Evolutionary conservation across 2,888 invertebrate species (phyloP), one percentile per base, ranked within the genome.

Genomic region (Chymomyza amoena): DNA sequence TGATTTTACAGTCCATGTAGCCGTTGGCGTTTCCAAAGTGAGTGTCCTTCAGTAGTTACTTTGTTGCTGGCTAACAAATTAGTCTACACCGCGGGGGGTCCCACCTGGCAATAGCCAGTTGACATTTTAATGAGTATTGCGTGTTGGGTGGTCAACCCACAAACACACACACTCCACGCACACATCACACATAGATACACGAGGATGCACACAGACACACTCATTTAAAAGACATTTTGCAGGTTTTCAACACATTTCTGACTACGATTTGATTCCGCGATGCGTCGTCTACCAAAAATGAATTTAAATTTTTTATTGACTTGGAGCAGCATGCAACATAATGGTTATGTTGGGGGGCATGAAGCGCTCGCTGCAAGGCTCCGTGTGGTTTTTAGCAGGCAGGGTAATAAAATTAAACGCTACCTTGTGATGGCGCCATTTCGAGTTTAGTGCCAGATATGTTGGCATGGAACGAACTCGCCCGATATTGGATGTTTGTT

Each of bases 381-480:
- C 18, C 16, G 54, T 20, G 54, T 59, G 68, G 69, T 68, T 68
- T 69, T 25, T 64, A 69, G 68, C 39, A 13, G 62, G 64, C 62
- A 61, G 4, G 75, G 80, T 67, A 83, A 83, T 83, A 87, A 83
- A 87, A 83, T 83, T 87, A 82, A 83, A 87, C 83, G 87, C 67
- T 81, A 80, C 68, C 69, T 72, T 71, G 79, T 79, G 66, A 20
- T 45, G 39, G 39, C 39, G 39, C 39, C 39, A 13, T 45, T 54
- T 54, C 18, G 16, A n/a, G 54, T 7, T 54, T 18, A 20, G n/a
- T 54, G 54, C 16, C n/a, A 15, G 54, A 20, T 20, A 54, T 18
- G 54, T 54, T 54, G 54, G 54, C 18, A 18, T n/a, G 15, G 16
- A 16, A 67, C 76, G 60, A n/a, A n/a, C 67, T 9, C 7, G 69